phyloP scores from a whole-genome alignment of 2,113 vertebrate species.

The Gambusia affinis region DNA sequence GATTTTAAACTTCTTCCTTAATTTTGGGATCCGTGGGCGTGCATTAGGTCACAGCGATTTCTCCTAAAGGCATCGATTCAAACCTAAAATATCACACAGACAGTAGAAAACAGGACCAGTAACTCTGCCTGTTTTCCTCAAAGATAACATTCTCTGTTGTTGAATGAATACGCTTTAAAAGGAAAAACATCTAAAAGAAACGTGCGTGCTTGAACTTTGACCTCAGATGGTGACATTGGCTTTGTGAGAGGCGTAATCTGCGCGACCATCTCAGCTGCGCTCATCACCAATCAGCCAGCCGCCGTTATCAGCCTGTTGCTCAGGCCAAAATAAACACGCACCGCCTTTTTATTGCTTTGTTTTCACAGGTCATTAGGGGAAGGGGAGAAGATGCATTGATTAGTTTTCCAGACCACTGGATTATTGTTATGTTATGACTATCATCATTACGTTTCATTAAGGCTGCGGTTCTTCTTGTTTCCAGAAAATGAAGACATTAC shows the following conservation, averaged over 20 bases:
- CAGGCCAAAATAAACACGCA: constrained; percentile 82
- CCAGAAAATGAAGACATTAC: constrained; percentile 68
- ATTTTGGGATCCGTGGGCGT: not conserved
- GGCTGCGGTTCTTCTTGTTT: constrained; percentile 68
- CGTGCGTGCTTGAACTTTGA: constrained; percentile 32
- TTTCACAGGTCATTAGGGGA: constrained; percentile 80
- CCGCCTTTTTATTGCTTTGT: constrained; percentile 75
- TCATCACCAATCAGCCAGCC: constrained; percentile 71
- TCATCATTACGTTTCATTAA: constrained; percentile 79
- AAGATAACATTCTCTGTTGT: constrained; percentile 6
- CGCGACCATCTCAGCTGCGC: constrained; percentile 65
- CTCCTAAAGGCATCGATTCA: constrained; percentile 43
- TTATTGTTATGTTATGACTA: constrained; percentile 78
- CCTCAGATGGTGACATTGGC: constrained; percentile 37
- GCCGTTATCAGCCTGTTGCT: constrained; percentile 77
- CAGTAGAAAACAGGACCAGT: not conserved
- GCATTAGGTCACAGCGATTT: constrained; percentile 44
- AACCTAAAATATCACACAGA: constrained; percentile 42
- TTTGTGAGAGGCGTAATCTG: constrained; percentile 47
- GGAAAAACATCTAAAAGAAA: constrained; percentile 21
- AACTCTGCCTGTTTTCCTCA: constrained; percentile 17
- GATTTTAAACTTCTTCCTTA: too few relatives aligned
- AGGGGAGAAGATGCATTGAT: constrained; percentile 75
- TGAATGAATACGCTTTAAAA: not conserved
- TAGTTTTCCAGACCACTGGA: constrained; percentile 74